Percentiles rank a stretch among this genome's conserved stretches.
Evolutionary conservation across 2,113 vertebrate species (phyloP).

Genomic region (Opisthocomus hoazin): DNA sequence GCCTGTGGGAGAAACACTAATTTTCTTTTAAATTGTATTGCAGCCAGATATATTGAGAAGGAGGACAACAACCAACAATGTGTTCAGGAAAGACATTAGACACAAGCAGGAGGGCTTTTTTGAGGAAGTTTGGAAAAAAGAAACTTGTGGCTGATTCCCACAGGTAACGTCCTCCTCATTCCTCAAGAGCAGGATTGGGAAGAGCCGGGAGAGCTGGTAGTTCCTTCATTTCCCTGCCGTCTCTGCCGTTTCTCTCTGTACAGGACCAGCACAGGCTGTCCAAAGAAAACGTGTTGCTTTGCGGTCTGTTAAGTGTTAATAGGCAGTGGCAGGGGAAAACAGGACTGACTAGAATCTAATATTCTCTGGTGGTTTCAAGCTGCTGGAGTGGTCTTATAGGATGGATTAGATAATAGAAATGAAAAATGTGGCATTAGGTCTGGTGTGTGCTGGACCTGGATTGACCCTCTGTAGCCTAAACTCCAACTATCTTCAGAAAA

Average conservation of each 20-base stretch:
- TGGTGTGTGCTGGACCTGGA: neutral
- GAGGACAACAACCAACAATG: too few relatives aligned
- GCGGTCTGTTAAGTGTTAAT: neutral
- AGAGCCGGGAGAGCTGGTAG: neutral
- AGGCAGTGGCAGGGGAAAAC: neutral
- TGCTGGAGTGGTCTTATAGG: neutral
- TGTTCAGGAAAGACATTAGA: neutral
- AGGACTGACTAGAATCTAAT: neutral
- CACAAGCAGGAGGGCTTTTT: neutral
- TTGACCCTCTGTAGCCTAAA: neutral
- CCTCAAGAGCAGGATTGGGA: neutral
- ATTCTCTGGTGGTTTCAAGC: neutral
- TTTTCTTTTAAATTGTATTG: neutral
- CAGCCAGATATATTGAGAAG: neutral
- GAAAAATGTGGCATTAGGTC: neutral
- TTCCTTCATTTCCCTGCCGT: neutral
- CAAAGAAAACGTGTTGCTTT: rapidly evolving
- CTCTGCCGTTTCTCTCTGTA: too few relatives aligned
- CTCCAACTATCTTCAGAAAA: neutral
- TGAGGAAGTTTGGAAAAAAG: neutral
- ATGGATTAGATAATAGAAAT: neutral
- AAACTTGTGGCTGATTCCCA: neutral
- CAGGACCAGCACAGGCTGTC: neutral
- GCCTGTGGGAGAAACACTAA: neutral
- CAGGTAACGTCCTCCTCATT: neutral